Evolutionary conservation across 2,888 invertebrate genomes (phyloP).

Genomic region (Acrobasis repandana): DNA sequence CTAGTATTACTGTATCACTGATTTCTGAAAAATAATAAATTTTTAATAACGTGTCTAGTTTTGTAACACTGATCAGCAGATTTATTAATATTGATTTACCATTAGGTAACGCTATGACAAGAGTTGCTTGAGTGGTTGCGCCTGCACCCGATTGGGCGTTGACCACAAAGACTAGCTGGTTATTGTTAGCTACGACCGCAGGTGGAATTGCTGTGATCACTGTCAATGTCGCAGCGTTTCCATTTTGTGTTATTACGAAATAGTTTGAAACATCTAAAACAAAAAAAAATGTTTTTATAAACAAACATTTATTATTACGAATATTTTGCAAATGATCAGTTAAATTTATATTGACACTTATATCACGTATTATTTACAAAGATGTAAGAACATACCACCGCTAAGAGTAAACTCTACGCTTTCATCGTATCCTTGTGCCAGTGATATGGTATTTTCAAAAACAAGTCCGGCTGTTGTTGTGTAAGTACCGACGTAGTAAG

Average conservation of each 20-base stretch:
- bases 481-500: slow-evolving; percentile 33
- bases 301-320: background rate
- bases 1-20: slow-evolving; percentile 30
- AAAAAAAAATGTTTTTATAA: background rate
- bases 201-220: slow-evolving; percentile 34
- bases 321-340: too few species aligned
- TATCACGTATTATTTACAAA: too few species aligned
- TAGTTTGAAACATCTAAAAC: slow-evolving; percentile 43
- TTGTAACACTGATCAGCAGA: too few species aligned
- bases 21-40: slow-evolving; percentile 24
- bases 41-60: too few species aligned
- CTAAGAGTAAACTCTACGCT: slow-evolving; percentile 17
- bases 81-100: slow-evolving; percentile 27
- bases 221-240: slow-evolving; percentile 31
- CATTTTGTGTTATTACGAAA: slow-evolving; percentile 33
- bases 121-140: slow-evolving; percentile 33
- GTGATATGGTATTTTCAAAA: slow-evolving; percentile 19
- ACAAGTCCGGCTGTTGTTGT: slow-evolving; percentile 21
- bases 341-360: background rate
- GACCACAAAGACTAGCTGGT: slow-evolving; percentile 39
- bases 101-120: slow-evolving; percentile 36
- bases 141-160: slow-evolving; percentile 35
- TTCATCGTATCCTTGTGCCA: slow-evolving; percentile 22
- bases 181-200: slow-evolving; percentile 38
- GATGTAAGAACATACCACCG: background rate